These are phyloP conservation scores for Hippopotamus amphibius DNA, from an alignment of 2,113 vertebrate genomes.

Conservation along the genomic window DNA sequence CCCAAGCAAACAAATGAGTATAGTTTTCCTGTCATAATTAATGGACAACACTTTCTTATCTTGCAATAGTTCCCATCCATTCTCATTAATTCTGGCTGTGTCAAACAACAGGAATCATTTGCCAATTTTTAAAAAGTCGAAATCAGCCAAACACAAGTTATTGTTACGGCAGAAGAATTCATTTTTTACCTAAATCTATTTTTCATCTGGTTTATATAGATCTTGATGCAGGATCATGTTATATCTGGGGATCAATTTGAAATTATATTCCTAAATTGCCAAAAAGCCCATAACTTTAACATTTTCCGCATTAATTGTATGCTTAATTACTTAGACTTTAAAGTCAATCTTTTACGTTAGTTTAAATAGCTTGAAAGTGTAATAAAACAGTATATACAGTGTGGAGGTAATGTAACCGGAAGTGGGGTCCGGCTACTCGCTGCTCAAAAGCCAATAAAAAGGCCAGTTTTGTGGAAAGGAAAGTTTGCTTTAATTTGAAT, in stretches of 20 bases:
- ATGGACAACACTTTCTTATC: conserved; percentile 5
- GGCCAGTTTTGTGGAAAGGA: no score
- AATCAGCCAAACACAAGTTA: conserved; percentile 7
- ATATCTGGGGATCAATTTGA: background rate
- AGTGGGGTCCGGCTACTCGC: no score
- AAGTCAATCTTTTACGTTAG: background rate
- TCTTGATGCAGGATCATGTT: background rate
- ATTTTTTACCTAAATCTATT: conserved; percentile 1
- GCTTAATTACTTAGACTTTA: background rate
- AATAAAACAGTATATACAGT: background rate
- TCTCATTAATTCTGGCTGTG: background rate
- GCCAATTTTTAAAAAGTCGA: conserved; percentile 48
- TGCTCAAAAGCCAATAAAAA: no score
- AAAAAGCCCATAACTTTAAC: background rate
- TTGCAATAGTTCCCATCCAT: background rate
- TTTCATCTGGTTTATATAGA: background rate
- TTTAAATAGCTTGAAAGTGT: background rate
- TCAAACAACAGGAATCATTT: background rate
- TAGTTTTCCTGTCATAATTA: conserved; percentile 19
- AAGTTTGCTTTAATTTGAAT: no score
- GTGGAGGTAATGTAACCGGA: background rate
- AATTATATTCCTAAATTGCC: background rate
- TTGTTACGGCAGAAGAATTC: background rate
- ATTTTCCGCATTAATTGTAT: background rate
- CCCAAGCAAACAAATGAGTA: conserved; percentile 45